Conservation (phyloP, 2,113 vertebrate species). For the Apodemus sylvaticus region DNA sequence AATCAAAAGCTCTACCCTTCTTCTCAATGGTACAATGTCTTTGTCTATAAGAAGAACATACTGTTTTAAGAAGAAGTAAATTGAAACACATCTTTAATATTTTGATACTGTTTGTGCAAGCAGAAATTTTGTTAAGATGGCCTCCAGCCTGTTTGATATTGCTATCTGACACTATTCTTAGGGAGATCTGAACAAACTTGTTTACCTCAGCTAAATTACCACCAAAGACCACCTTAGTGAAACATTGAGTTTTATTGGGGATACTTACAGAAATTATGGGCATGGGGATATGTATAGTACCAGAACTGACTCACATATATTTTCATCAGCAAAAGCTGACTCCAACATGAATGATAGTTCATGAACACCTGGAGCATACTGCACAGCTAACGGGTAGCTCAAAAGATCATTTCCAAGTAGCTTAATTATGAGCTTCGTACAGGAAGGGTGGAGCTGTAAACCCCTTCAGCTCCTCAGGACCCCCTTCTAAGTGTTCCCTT, state of each 20-base stretch:
- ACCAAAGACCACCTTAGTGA: too few relatives aligned
- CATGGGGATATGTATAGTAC: neutral
- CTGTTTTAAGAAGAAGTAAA: neutral
- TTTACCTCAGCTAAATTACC: neutral
- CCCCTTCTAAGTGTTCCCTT: too few relatives aligned
- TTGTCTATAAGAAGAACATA: conserved; percentile 35
- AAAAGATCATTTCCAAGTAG: neutral
- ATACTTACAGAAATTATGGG: neutral
- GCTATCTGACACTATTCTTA: neutral
- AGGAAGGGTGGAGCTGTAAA: neutral
- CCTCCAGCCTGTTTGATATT: neutral
- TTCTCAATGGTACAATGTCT: neutral
- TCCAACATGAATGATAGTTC: neutral
- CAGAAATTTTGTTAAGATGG: neutral
- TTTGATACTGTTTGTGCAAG: neutral
- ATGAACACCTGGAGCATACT: neutral
- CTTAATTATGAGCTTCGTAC: neutral
- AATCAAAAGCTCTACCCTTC: conserved; percentile 45
- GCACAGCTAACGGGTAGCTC: neutral
- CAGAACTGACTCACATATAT: neutral
- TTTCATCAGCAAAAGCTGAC: neutral
- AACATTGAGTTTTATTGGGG: neutral
- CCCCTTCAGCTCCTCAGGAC: too few relatives aligned
- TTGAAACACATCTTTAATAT: conserved; percentile 11
- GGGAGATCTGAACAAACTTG: neutral